These are phyloP conservation scores for Catocala nupta DNA, from an alignment of 2,888 invertebrate species.

Conservation along the genomic window DNA sequence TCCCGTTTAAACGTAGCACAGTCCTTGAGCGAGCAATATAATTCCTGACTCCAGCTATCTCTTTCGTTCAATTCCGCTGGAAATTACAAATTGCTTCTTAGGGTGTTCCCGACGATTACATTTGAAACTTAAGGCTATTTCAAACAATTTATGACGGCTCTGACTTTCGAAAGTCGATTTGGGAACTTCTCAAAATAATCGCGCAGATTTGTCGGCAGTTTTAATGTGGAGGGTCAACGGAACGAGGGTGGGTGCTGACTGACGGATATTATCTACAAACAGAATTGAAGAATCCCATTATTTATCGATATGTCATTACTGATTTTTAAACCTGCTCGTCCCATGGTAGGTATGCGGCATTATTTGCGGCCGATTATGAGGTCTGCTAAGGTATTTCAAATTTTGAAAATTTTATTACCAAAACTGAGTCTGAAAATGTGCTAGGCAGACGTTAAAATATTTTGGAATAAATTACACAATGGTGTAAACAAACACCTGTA, in stretches of 20 bases:
- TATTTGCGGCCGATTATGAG: too few relatives aligned
- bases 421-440: too few relatives aligned
- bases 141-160: conserved; percentile 59
- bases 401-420: too few relatives aligned
- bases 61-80: conserved; percentile 39
- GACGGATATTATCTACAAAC: neutral
- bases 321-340: too few relatives aligned
- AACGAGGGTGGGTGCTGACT: conserved; percentile 11
- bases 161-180: conserved; percentile 51
- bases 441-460: too few relatives aligned
- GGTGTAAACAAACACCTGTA: too few relatives aligned
- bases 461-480: too few relatives aligned
- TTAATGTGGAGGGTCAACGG: conserved; percentile 43
- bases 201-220: conserved; percentile 55
- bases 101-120: conserved; percentile 55
- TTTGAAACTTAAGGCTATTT: conserved; percentile 62
- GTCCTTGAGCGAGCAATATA: conserved; percentile 37
- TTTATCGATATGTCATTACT: too few relatives aligned
- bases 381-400: too few relatives aligned
- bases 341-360: too few relatives aligned
- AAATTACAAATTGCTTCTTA: conserved; percentile 60
- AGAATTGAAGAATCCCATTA: too few relatives aligned
- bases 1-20: conserved; percentile 26
- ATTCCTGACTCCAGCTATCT: conserved; percentile 38
- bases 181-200: conserved; percentile 54